Evolutionary conservation across 2,797 vertebrate species (phyloP).

Genomic region (Pygocentrus nattereri): DNA sequence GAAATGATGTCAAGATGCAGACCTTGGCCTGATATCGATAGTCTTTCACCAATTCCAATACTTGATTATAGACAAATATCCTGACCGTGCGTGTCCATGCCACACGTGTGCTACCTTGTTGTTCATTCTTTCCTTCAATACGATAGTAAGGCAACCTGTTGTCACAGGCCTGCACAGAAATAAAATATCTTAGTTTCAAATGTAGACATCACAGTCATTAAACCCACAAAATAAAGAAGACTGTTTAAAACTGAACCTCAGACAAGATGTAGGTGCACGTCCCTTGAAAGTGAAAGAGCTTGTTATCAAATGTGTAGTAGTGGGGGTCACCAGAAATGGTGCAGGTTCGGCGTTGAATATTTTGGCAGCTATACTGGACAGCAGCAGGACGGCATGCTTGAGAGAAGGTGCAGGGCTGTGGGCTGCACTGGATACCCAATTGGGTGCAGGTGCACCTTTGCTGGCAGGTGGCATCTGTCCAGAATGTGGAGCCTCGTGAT

Average conservation of each 20-base stretch:
- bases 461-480: constrained; percentile 68
- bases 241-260: constrained; percentile 49
- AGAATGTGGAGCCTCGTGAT: constrained; percentile 64
- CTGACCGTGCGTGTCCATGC: constrained; percentile 74
- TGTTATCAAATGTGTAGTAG: constrained; percentile 75
- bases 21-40: too few relatives aligned
- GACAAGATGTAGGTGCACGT: constrained; percentile 78
- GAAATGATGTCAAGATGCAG: too few relatives aligned
- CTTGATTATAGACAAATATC: constrained; percentile 67
- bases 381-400: constrained; percentile 58
- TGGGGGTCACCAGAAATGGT: constrained; percentile 76
- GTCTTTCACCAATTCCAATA: constrained; percentile 73
- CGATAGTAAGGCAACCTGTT: constrained; percentile 61
- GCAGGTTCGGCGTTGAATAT: constrained; percentile 63
- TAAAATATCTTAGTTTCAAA: too few relatives aligned
- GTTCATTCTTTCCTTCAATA: constrained; percentile 75
- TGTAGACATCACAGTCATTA: too few relatives aligned
- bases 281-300: constrained; percentile 75
- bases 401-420: constrained; percentile 64
- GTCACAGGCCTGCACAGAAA: constrained; percentile 53
- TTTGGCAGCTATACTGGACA: constrained; percentile 66
- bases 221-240: too few relatives aligned
- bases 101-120: constrained; percentile 64
- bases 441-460: constrained; percentile 68
- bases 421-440: constrained; percentile 62